Base-by-base conservation (phyloP, 2,797 vertebrate species). In the Alectoris magna region DNA sequence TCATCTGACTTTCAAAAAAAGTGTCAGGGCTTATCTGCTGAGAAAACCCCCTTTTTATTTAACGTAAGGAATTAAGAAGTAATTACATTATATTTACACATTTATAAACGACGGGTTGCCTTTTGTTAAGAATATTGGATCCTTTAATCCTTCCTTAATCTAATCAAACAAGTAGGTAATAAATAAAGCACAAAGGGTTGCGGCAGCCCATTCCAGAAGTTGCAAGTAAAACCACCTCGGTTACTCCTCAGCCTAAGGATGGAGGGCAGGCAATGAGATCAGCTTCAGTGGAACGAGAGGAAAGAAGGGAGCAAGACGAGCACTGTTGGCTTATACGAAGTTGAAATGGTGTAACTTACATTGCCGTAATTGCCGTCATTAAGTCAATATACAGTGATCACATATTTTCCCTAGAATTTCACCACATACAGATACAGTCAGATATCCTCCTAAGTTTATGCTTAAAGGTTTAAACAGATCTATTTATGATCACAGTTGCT, bases 111-210 rank as follows among this genome's bases (percentile, higher is more conserved):
- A 83, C 27, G 23, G 56, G 41, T 39, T 93, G 73, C 44, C 84
- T 96, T 95, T 94, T 95, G 70, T 85, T 91, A 88, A 64, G 39
- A 55, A 39, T 36, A 83, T 27, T 75, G 44, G 51, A 83, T 95
- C 67, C 39, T 38, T 94, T 96, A 87, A 91, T 91, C 78, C 56
- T 83, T 81, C 24, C 36, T 91, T 83, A 95, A 92, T 85, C 93
- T 92, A 92, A 95, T 91, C 88, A 95, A 92, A 91, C 56, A 94
- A 91, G 67, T 17, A 63, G 27, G 46, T 56, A 88, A 89, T 44
- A 87, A 90, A 87, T 69, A 83, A 89, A 91, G 43, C 59, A 91
- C 63, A 94, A 90, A 92, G 79, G 15, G 84, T 92, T 77, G 29
- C 0, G 2, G 59, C 55, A 89, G 78, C n/a, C 48, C 70, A 87